These are phyloP conservation scores for Panurus biarmicus DNA, from an alignment of 2,113 vertebrate genomes.

Conservation along the genomic window DNA sequence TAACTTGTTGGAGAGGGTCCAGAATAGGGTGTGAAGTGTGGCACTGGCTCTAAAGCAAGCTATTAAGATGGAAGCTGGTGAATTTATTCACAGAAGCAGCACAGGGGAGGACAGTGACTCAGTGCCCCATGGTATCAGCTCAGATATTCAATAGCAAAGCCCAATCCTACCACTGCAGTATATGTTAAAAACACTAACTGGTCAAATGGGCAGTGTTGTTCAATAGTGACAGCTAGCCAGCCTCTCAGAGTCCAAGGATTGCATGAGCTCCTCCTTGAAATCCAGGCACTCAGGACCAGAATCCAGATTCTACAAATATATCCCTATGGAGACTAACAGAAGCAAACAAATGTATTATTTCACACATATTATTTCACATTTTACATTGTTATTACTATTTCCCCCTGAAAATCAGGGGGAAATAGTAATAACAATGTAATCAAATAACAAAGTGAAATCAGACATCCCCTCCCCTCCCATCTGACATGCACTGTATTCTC, in stretches of 20 bases:
- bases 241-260: not conserved
- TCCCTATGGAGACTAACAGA: not conserved
- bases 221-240: not conserved
- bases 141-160: not conserved
- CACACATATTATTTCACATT: too few relatives aligned
- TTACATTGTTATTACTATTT: too few relatives aligned
- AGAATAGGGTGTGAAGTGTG: not conserved
- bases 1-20: conserved; percentile 4
- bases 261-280: not conserved
- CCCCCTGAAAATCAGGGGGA: too few relatives aligned
- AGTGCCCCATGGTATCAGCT: not conserved
- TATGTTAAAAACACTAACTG: not conserved
- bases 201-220: not conserved
- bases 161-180: not conserved
- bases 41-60: not conserved
- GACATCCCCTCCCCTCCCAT: not conserved
- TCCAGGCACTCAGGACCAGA: not conserved
- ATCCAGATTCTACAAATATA: not conserved
- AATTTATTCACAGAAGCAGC: not conserved
- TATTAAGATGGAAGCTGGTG: not conserved
- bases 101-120: not conserved
- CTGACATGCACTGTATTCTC: not conserved
- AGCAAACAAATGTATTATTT: not conserved
- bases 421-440: too few relatives aligned
- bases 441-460: too few relatives aligned